These are phyloP conservation scores for Chinchilla lanigera DNA, from an alignment of 2,113 vertebrate genomes.

Conservation along the genomic window DNA sequence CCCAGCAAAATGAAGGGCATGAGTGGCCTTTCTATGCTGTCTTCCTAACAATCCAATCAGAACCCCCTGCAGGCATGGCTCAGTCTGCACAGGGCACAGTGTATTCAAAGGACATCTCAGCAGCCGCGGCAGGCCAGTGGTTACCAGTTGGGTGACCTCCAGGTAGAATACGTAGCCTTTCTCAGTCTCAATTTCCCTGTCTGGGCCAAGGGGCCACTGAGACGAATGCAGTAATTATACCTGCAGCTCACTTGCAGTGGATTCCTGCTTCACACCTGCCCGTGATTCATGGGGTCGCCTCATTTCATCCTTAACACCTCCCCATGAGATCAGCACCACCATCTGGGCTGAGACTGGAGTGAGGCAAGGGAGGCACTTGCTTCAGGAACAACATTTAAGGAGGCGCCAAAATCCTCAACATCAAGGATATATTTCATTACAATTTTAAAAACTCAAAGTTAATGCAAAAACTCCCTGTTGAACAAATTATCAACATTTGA, in stretches of 20 bases:
- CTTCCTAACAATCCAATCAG: not conserved
- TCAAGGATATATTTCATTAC: not conserved
- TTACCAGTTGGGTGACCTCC: not conserved
- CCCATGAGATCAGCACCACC: rapidly evolving
- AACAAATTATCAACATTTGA: not conserved
- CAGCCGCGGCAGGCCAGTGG: not conserved
- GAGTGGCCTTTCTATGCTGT: not conserved
- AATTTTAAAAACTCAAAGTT: not conserved
- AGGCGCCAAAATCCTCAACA: not conserved
- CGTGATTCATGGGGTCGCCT: rapidly evolving
- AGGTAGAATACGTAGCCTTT: not conserved
- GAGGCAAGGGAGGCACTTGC: not conserved
- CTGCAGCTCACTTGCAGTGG: not conserved
- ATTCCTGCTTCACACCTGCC: rapidly evolving
- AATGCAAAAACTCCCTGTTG: not conserved
- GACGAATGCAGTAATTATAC: rapidly evolving
- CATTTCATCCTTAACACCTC: not conserved
- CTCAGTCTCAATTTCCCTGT: not conserved
- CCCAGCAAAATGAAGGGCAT: not conserved
- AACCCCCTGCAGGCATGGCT: not conserved
- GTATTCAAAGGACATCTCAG: not conserved
- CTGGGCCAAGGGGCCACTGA: rapidly evolving
- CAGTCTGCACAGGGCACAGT: rapidly evolving
- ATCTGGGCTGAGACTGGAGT: rapidly evolving
- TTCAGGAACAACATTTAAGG: not conserved